Base-by-base conservation (phyloP, 2,888 invertebrate species). In the Apodemia zela region DNA sequence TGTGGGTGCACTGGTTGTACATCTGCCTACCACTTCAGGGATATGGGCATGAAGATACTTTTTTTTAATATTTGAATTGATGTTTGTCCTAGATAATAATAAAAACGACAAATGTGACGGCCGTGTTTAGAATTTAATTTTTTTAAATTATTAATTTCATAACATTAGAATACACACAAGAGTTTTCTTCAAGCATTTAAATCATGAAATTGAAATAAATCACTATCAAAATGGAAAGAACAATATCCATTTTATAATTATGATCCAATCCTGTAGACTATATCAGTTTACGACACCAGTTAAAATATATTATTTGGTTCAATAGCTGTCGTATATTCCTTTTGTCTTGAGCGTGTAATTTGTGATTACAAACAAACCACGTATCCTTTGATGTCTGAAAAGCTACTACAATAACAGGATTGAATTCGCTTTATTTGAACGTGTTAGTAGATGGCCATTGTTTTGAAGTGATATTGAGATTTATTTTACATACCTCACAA, bases 271-370 rank as follows among this genome's bases (percentile, higher is more conserved):
- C 54, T 6, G 25, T 57, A 8, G 29, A 49, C 63, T 64, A 68
- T 65, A 67, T 47, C 47, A 47, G 8, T 47, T 47, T 47, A 47
- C 45, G 45, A 17, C 45, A n/a, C 8, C 45, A 8, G 74, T 67
- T 67, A 67, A 70, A 75, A 72, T 80, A 73, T 73, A 75, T 81
- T 84, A 84, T 86, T 87, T 85, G 80, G 78, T 78, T 76, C 79
- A 84, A 78, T 80, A 80, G 82, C 81, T 82, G 81, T 84, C 83
- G 77, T 79, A 80, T 84, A 84, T 85, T 85, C 79, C 79, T 75
- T 78, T 76, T 76, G 81, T 75, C 77, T 77, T 73, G 47, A 75
- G 70, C 60, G 65, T 69, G 79, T 85, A 86, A 87, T 88, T 86
- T 86, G 85, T 82, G 81, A 80, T 79, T 75, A 75, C 75, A 82